Percentiles rank a stretch among this genome's conserved stretches.
These are phyloP conservation scores for Tenthredo livida DNA, from an alignment of 2,888 invertebrate species.

Conservation along the genomic window DNA sequence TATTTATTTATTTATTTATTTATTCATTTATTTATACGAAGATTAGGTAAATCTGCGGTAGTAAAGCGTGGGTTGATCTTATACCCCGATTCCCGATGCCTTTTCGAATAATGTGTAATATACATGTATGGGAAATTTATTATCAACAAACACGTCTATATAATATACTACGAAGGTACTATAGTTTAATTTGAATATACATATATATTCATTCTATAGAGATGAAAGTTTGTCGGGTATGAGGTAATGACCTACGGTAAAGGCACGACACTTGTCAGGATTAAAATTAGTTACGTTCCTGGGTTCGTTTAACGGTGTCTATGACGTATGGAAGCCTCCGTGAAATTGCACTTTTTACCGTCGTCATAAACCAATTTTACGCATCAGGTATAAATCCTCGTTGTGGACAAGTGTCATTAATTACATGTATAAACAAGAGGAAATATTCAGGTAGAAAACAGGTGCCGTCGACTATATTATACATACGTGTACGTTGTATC, in stretches of 20 bases:
- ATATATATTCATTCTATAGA: not conserved
- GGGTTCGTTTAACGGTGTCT: slow-evolving; percentile 6
- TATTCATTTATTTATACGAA: slow-evolving; percentile 34
- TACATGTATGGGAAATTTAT: not conserved
- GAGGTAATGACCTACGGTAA: not conserved
- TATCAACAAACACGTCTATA: not conserved
- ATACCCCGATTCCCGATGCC: not conserved
- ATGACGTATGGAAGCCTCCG: slow-evolving; percentile 10
- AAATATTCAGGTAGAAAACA: not conserved
- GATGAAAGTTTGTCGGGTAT: not conserved
- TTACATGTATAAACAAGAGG: slow-evolving; percentile 31
- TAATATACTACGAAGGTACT: not conserved
- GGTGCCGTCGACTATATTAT: not conserved
- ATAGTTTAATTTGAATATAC: not conserved
- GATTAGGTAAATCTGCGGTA: not conserved
- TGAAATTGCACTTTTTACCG: slow-evolving; percentile 39
- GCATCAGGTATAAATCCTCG: slow-evolving; percentile 34
- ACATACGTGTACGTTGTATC: not conserved
- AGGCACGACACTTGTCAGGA: slow-evolving; percentile 15
- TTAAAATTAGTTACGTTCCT: slow-evolving; percentile 28
- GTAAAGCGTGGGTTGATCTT: not conserved
- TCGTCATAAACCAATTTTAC: slow-evolving; percentile 40
- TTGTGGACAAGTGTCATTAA: slow-evolving; percentile 30
- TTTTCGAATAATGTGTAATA: not conserved
- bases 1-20: slow-evolving; percentile 33